Evolutionary conservation across 1,140 invertebrate genomes (phyloP).

Genomic region (Laodelphax striatellus): DNA sequence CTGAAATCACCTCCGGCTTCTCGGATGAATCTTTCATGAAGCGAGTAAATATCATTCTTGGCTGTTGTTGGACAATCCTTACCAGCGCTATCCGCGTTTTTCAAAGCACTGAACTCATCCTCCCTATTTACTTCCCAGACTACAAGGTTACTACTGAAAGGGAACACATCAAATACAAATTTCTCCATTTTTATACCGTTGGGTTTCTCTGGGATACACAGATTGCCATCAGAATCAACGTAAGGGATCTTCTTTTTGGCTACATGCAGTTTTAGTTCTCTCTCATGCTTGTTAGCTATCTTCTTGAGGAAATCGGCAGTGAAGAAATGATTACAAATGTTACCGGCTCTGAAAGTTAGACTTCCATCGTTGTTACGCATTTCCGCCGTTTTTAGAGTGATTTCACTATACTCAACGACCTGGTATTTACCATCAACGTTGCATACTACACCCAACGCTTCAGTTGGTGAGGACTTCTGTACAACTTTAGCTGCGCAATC

Average conservation of each 20-base stretch:
- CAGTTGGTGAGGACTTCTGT: constrained; percentile 78
- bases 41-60: constrained; percentile 57
- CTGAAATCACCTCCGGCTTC: constrained; percentile 62
- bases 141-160: constrained; percentile 80
- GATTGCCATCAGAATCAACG: constrained; percentile 58
- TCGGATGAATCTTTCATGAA: constrained; percentile 76
- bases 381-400: constrained; percentile 77
- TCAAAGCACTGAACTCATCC: constrained; percentile 93
- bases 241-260: constrained; percentile 97
- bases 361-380: constrained; percentile 63
- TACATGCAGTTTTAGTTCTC: constrained; percentile 76
- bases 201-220: constrained; percentile 60
- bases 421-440: constrained; percentile 77
- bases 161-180: constrained; percentile 98
- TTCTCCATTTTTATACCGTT: constrained; percentile 99
- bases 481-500: constrained; percentile 96
- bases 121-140: constrained; percentile 88
- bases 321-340: constrained; percentile 98
- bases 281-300: constrained; percentile 49
- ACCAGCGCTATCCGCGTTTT: constrained; percentile 77
- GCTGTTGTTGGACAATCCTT: constrained; percentile 88
- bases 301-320: constrained; percentile 69
- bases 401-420: constrained; percentile 97
- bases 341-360: constrained; percentile 86
- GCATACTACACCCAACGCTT: constrained; percentile 93